phyloP scores from a whole-genome alignment of 2,797 vertebrate genomes.

The Phrynocephalus guinanensis region DNA sequence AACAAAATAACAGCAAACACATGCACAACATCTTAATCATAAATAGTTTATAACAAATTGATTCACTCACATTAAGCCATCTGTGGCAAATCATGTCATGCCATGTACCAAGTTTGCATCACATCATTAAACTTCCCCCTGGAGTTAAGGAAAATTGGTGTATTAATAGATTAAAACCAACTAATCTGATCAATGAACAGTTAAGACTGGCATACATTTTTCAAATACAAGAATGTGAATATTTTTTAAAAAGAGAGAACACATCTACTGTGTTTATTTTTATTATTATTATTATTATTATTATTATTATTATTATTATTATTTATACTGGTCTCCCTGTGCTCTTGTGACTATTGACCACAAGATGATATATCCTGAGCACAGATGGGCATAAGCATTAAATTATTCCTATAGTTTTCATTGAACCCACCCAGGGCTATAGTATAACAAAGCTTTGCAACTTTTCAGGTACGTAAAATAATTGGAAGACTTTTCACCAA shows the following conservation, averaged over 20 bases:
- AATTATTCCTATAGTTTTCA: neutral
- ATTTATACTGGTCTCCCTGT: neutral
- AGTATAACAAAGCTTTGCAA: neutral
- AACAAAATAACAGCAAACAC: slow-evolving; percentile 40
- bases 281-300: no score
- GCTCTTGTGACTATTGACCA: neutral
- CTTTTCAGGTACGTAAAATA: neutral
- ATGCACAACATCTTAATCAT: neutral
- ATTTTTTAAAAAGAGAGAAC: no score
- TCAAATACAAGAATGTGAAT: neutral
- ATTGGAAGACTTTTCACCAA: neutral
- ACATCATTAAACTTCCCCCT: slow-evolving; percentile 61
- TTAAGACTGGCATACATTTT: neutral
- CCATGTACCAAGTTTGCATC: slow-evolving; percentile 56
- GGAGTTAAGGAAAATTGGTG: slow-evolving; percentile 15
- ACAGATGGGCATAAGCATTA: neutral
- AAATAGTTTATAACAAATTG: slow-evolving; percentile 12
- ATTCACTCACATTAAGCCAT: slow-evolving; percentile 33
- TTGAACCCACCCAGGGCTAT: neutral
- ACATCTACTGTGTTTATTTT: no score
- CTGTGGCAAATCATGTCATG: slow-evolving; percentile 38
- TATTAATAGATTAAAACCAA: neutral
- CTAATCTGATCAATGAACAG: neutral
- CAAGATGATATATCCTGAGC: neutral
- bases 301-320: no score